These are phyloP conservation scores for Fulmarus glacialis DNA, from an alignment of 2,113 vertebrate genomes.

Conservation along the genomic window DNA sequence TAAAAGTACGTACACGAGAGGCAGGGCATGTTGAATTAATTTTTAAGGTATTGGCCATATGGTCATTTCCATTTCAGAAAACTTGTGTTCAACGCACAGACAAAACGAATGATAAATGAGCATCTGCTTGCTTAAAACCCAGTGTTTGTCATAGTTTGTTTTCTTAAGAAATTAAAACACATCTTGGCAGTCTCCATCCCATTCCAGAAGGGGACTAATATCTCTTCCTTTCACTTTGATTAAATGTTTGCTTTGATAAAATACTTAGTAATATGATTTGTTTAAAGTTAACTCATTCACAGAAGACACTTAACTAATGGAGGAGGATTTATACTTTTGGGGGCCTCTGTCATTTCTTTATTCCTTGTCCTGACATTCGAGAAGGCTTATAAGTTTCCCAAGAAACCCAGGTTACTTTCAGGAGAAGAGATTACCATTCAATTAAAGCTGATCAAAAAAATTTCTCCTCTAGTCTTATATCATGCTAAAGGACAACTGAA, in stretches of 20 bases:
- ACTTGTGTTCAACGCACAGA: conserved; percentile 29
- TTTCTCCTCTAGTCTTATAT: not conserved
- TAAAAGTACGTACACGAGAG: not conserved
- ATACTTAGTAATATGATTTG: conserved; percentile 41
- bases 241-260: conserved; percentile 63
- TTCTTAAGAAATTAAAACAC: conserved; percentile 66
- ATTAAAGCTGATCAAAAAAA: not conserved
- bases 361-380: not conserved
- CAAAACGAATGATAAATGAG: conserved; percentile 62
- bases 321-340: conserved; percentile 2
- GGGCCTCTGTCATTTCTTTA: conserved; percentile 8
- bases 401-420: not conserved
- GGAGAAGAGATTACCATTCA: not conserved
- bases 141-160: conserved; percentile 64
- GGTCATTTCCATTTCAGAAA: conserved; percentile 61
- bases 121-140: conserved; percentile 65
- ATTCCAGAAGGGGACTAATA: conserved; percentile 50
- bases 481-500: conserved; percentile 29
- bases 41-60: conserved; percentile 55
- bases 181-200: conserved; percentile 61
- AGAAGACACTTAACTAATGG: conserved; percentile 38
- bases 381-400: not conserved
- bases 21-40: conserved; percentile 38
- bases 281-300: conserved; percentile 16
- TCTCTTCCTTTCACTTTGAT: conserved; percentile 68